These are phyloP conservation scores for Trachymyrmex septentrionalis DNA, from an alignment of 1,140 invertebrate genomes.

Conservation along the genomic window DNA sequence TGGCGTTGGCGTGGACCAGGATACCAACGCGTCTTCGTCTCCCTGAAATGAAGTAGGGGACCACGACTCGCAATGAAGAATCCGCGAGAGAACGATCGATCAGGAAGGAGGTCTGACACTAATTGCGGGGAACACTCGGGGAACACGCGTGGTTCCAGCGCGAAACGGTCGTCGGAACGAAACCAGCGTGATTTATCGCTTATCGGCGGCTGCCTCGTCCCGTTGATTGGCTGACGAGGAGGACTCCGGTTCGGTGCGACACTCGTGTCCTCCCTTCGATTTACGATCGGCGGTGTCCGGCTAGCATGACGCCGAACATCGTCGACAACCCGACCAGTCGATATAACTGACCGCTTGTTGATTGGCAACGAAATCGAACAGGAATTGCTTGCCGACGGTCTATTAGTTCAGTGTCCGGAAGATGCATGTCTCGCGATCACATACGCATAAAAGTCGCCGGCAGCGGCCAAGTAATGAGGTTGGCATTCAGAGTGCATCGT, in stretches of 20 bases:
- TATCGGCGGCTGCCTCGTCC: constrained; percentile 76
- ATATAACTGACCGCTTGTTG: constrained; percentile 39
- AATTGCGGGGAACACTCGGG: constrained; percentile 81
- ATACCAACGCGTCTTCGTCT: constrained; percentile 43
- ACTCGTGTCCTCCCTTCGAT: constrained; percentile 74
- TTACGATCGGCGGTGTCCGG: constrained; percentile 75
- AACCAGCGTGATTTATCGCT: constrained; percentile 82
- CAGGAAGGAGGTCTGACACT: constrained; percentile 80
- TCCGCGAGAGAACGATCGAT: constrained; percentile 80
- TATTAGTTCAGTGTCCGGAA: constrained; percentile 69
- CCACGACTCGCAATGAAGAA: constrained; percentile 70
- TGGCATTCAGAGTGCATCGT: constrained; percentile 18
- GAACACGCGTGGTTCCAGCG: constrained; percentile 78
- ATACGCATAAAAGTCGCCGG: constrained; percentile 39
- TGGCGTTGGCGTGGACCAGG: constrained; percentile 64
- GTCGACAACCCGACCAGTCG: constrained; percentile 30
- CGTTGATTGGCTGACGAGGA: constrained; percentile 80
- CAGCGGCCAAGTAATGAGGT: constrained; percentile 62
- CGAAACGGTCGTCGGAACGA: constrained; percentile 77
- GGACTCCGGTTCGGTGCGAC: constrained; percentile 72
- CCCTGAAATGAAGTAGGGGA: constrained; percentile 49
- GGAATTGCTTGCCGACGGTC: constrained; percentile 68
- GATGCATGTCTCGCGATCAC: constrained; percentile 65
- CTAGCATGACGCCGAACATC: constrained; percentile 58
- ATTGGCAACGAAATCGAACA: constrained; percentile 75